Evolutionary conservation across 1,140 invertebrate genomes (phyloP), one percentile per base, ranked within the genome.

Genomic region (Octopus bimaculoides): DNA sequence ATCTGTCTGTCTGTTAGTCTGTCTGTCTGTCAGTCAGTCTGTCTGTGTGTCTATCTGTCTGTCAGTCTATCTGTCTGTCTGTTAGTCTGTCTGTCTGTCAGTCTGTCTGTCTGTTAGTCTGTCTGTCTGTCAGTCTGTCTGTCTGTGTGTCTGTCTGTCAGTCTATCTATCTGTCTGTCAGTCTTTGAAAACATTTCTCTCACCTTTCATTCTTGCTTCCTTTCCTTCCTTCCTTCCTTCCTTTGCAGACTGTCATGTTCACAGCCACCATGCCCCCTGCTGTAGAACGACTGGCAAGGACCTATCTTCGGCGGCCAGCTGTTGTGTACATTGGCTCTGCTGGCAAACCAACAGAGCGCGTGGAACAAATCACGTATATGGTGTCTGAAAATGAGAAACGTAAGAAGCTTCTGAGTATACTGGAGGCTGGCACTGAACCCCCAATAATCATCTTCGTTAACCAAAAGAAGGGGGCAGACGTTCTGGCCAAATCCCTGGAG

Each of bases 401-500:
- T 78, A 92, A 92, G 87, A 93, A 93, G 86, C 85, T 93, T 52
- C 78, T 93, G 71, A 88, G 90, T 75, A 91, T 93, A 41, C 86
- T 93, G n/a, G 87, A 90, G 75, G 75, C 94, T 79, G 95, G 95
- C 9, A 93, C 98, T 69, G 96, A 97, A 88, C 97, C 97, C 5
- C 98, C 98, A 3, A 95, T 99, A 77, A 99, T 99, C 86, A 99
- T 99, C 86, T 99, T 99, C 88, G 98, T 99, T 83, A 99, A 99
- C 90, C 98, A 99, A 91, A 99, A 99, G 93, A 99, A 99, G 91
- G 98, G 98, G 82, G 98, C 97, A 1, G 98, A 99, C 91, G 95
- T 99, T 0, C 91, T 99, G 88, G 97, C 97, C 56, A 97, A 97
- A 91, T 96, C 97, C 73, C 91, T 99, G 85, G 97, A 99, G 89